Conservation (phyloP, 2,113 vertebrate genomes). For the Pagrus major region DNA sequence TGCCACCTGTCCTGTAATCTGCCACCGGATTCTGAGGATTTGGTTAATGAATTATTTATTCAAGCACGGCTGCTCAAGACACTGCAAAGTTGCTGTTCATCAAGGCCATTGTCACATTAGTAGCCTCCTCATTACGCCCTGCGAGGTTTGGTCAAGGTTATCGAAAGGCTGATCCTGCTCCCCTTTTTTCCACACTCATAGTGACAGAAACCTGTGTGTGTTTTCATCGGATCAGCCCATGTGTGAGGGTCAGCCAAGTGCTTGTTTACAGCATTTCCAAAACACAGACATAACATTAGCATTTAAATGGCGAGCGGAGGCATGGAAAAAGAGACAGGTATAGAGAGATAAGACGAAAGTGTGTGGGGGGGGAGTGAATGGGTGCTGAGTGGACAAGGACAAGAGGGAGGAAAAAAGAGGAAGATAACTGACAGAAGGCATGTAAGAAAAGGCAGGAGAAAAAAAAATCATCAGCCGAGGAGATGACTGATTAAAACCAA, state of each 20-base stretch:
- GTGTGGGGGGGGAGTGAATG: background rate
- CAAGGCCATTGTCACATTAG: constrained; percentile 4
- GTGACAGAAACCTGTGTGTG: background rate
- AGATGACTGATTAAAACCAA: constrained; percentile 65
- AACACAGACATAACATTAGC: constrained; percentile 38
- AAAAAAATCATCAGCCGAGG: constrained; percentile 47
- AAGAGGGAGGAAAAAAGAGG: background rate
- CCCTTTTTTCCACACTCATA: background rate
- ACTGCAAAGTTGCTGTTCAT: constrained; percentile 9
- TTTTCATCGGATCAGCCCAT: background rate
- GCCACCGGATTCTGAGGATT: background rate
- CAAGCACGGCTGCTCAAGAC: background rate
- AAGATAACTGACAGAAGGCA: constrained; percentile 26
- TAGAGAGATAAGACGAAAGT: constrained; percentile 16
- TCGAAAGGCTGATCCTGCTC: background rate
- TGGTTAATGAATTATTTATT: background rate
- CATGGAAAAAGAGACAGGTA: constrained; percentile 1
- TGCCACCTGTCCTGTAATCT: background rate
- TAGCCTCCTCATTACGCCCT: background rate
- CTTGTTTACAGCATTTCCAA: background rate
- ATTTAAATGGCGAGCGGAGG: constrained; percentile 15
- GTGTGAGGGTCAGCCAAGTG: background rate
- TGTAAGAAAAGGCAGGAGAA: constrained; percentile 16
- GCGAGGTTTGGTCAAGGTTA: background rate
- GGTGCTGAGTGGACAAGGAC: background rate